These are phyloP conservation scores for Zosterops pallidus DNA, from an alignment of 2,113 vertebrate genomes.

Conservation along the genomic window DNA sequence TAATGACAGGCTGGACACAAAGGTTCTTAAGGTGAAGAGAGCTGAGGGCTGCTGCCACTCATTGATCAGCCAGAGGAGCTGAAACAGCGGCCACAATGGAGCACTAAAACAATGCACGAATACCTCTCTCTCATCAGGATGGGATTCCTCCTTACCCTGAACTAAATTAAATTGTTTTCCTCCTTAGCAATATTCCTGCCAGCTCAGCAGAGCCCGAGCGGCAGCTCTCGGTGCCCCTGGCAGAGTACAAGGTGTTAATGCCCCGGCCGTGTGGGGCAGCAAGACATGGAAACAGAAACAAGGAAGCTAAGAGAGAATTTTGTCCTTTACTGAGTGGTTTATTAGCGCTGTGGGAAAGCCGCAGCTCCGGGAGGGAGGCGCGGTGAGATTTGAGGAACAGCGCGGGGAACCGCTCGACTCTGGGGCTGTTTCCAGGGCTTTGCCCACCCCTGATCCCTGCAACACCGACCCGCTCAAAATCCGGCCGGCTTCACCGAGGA, in stretches of 20 bases:
- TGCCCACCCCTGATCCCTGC: rapidly evolving
- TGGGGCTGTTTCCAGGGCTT: background rate
- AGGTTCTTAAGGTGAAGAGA: background rate
- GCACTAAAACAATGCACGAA: background rate
- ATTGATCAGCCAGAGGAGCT: background rate
- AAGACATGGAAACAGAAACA: background rate
- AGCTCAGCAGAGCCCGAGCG: rapidly evolving
- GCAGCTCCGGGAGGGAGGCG: background rate
- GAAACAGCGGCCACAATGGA: background rate
- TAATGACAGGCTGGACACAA: background rate
- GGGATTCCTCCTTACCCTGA: background rate
- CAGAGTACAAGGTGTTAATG: background rate
- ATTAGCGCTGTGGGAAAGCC: background rate
- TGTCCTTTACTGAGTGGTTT: background rate
- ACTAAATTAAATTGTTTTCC: background rate
- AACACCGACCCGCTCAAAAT: background rate
- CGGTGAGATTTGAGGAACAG: background rate
- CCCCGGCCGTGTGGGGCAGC: background rate
- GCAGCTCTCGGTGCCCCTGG: rapidly evolving
- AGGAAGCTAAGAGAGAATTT: background rate
- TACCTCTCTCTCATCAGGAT: background rate
- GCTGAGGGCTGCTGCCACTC: background rate
- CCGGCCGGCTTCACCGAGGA: too few species aligned
- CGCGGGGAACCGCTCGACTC: rapidly evolving
- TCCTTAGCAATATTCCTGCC: background rate